Evolutionary conservation across 1,140 invertebrate genomes (phyloP).

Genomic region (Drosophila bifasciata): DNA sequence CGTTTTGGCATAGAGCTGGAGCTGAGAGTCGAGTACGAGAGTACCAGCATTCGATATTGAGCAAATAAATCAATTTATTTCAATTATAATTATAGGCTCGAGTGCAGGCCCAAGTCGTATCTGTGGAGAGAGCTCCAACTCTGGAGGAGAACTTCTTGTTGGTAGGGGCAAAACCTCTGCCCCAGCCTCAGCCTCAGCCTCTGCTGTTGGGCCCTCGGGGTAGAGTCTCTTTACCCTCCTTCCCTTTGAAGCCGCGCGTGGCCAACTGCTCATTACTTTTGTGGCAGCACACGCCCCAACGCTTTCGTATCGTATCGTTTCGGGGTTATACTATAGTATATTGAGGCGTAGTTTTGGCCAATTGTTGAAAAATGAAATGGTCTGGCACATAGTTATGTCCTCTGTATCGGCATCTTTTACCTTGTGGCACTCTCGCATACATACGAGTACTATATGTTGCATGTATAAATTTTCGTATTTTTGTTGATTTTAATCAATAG

Average conservation of each 20-base stretch:
- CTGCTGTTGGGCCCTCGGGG: slow-evolving; percentile 40
- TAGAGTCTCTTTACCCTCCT: slow-evolving; percentile 27
- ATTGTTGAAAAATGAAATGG: slow-evolving; percentile 83
- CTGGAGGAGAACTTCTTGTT: too few relatives aligned
- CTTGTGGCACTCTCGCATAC: slow-evolving; percentile 54
- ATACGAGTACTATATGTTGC: neutral
- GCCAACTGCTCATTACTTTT: slow-evolving; percentile 82
- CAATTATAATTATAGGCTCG: slow-evolving; percentile 80
- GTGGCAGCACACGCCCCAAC: slow-evolving; percentile 59
- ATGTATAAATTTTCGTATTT: slow-evolving; percentile 52
- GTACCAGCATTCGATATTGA: slow-evolving; percentile 42
- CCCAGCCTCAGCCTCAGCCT: slow-evolving; percentile 16
- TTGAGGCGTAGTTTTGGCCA: slow-evolving; percentile 75
- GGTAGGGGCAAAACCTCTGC: slow-evolving; percentile 7
- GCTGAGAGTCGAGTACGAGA: slow-evolving; percentile 18
- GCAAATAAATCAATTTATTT: slow-evolving; percentile 83
- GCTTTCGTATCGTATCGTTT: neutral
- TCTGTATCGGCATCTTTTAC: slow-evolving; percentile 54
- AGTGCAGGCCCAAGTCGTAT: slow-evolving; percentile 34
- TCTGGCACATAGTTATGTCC: slow-evolving; percentile 74
- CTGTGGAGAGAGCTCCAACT: too few relatives aligned
- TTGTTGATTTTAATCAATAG: slow-evolving; percentile 63
- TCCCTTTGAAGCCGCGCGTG: slow-evolving; percentile 61
- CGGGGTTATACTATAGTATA: slow-evolving; percentile 42
- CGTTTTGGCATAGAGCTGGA: slow-evolving; percentile 75